Evolutionary conservation across 2,797 vertebrate genomes (phyloP).

Genomic region (Myotis vivesi): DNA sequence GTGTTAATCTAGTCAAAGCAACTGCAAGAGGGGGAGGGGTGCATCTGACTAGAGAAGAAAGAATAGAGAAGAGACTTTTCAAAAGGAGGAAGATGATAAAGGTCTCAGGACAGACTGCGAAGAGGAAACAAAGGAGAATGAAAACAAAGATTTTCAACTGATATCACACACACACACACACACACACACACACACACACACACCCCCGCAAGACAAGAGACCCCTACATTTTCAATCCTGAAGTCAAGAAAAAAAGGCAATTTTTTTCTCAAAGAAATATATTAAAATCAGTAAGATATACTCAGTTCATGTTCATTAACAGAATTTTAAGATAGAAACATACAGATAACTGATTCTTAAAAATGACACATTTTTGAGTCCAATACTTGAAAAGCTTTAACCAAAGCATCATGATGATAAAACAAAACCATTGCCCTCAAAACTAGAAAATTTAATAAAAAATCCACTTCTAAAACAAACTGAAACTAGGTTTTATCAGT

Average conservation of each 20-base stretch:
- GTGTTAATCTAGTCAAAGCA: conserved; percentile 2
- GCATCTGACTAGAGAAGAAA: neutral
- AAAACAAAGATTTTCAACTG: neutral
- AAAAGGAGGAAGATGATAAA: neutral
- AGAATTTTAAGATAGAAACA: neutral
- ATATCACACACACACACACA: neutral
- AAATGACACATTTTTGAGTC: neutral
- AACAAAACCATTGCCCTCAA: neutral
- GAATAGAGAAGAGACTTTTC: neutral
- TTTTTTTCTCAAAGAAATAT: neutral
- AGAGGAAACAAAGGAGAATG: neutral
- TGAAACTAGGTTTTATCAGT: neutral
- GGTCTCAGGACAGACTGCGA: neutral
- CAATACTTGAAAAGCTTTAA: neutral
- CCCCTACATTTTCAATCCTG: neutral
- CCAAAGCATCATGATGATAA: neutral
- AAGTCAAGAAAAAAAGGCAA: neutral
- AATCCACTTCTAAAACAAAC: neutral
- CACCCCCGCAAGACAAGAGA: neutral
- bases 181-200: neutral
- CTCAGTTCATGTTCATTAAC: neutral
- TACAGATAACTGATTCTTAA: neutral
- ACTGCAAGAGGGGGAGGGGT: neutral
- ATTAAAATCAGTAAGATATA: neutral
- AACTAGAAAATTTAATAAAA: neutral